Percentiles rank a stretch among this genome's conserved stretches.
Conservation (phyloP, 2,888 invertebrate species). For the Sarcophaga rosellei region DNA sequence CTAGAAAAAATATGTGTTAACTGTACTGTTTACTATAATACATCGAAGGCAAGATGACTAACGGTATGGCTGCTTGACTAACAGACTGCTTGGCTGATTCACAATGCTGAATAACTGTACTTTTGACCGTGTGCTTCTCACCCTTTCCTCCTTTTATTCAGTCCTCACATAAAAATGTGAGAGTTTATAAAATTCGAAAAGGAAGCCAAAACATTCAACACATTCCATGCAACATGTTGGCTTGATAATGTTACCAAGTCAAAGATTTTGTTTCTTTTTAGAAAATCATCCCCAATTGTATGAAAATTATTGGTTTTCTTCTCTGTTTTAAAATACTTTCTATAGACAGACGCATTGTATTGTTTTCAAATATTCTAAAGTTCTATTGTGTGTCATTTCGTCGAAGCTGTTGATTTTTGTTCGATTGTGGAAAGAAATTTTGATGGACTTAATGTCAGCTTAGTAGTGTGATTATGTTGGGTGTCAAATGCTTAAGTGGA, state of each 20-base stretch:
- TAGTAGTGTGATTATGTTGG: constrained; percentile 58
- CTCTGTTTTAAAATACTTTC: constrained; percentile 14
- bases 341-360: constrained; percentile 18
- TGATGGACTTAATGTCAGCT: constrained; percentile 66
- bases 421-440: constrained; percentile 28
- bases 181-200: not conserved
- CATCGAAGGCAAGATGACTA: constrained; percentile 37
- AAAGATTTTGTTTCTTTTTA: constrained; percentile 35
- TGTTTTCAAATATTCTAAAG: constrained; percentile 13
- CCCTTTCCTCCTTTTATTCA: not conserved
- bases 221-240: not conserved
- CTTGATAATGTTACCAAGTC: constrained; percentile 41
- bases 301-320: constrained; percentile 44
- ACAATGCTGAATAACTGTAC: constrained; percentile 74
- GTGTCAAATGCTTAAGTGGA: constrained; percentile 35
- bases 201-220: not conserved
- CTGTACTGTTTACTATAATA: constrained; percentile 43
- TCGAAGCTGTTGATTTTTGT: constrained; percentile 15
- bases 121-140: constrained; percentile 69
- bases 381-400: not conserved
- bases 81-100: constrained; percentile 40
- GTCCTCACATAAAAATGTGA: not conserved
- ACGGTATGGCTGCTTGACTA: constrained; percentile 31
- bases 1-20: not conserved
- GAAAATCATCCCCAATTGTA: constrained; percentile 55